Percentiles rank a stretch among this genome's conserved stretches.
Conservation (phyloP, 30 jellyfish, hydroid and myxozoan genomes). For the Rhopilema esculentum region DNA sequence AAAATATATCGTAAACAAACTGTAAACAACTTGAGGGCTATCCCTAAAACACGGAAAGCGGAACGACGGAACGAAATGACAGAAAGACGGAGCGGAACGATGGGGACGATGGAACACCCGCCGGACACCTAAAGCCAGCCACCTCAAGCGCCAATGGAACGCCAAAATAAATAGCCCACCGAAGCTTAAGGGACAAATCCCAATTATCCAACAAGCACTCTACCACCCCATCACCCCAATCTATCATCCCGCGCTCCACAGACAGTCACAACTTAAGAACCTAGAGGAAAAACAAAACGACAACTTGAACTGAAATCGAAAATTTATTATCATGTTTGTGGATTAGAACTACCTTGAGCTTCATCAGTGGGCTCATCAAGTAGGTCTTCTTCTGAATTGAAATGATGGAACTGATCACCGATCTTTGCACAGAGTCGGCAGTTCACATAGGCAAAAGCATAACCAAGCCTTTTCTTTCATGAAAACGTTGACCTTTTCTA, state of each 20-base stretch:
- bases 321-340: too few species aligned
- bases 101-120: background rate
- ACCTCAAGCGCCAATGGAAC: too few species aligned
- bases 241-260: too few species aligned
- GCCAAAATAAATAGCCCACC: too few species aligned
- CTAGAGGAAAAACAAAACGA: background rate
- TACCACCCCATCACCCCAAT: too few species aligned
- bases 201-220: too few species aligned
- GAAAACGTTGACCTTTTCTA: background rate
- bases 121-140: too few species aligned
- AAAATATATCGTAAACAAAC: conserved; percentile 6
- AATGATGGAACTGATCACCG: conserved; percentile 11
- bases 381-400: background rate
- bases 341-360: too few species aligned
- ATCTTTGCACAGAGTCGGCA: conserved; percentile 25
- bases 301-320: background rate
- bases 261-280: background rate
- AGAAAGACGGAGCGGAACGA: background rate
- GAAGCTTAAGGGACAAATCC: too few species aligned
- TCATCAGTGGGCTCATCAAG: too few species aligned
- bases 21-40: background rate
- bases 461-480: conserved; percentile 29
- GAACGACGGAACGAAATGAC: background rate
- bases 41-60: background rate
- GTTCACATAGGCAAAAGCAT: conserved; percentile 20